phyloP scores from a whole-genome alignment of 2,113 vertebrate species.

The Chitala chitala region DNA sequence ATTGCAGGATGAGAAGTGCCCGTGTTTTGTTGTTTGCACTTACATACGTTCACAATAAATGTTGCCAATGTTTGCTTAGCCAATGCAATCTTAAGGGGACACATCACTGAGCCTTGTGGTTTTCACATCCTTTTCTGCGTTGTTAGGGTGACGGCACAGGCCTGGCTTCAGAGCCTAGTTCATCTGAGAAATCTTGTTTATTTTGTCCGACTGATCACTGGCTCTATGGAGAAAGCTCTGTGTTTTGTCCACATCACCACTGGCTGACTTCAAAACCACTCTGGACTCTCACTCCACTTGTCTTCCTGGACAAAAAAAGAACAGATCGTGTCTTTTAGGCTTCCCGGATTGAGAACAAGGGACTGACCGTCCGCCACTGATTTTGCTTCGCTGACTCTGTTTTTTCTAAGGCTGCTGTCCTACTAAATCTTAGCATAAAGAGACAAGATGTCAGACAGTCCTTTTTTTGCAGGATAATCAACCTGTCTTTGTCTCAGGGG shows the following conservation, averaged over 20 bases:
- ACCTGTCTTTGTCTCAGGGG: background rate
- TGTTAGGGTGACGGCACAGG: background rate
- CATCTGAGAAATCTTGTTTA: background rate
- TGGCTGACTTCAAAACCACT: background rate
- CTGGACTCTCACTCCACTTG: background rate
- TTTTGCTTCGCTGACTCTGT: background rate
- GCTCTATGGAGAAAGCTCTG: background rate
- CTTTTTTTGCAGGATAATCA: background rate
- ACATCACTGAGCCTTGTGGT: background rate
- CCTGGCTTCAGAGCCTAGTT: background rate
- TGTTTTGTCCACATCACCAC: background rate
- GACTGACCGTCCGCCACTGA: background rate
- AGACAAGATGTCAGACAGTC: background rate
- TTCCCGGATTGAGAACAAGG: background rate
- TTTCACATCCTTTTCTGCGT: background rate
- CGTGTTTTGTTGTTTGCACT: too few species aligned
- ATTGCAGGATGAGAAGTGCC: too few species aligned
- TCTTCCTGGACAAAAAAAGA: background rate
- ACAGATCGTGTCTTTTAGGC: background rate
- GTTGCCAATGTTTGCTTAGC: too few species aligned
- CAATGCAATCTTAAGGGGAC: too few species aligned
- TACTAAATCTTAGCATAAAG: constrained; percentile 2
- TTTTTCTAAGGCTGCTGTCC: background rate
- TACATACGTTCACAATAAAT: too few species aligned
- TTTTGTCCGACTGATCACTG: background rate